phyloP scores from a whole-genome alignment of 1,140 invertebrate genomes.

The Drosophila simulans region DNA sequence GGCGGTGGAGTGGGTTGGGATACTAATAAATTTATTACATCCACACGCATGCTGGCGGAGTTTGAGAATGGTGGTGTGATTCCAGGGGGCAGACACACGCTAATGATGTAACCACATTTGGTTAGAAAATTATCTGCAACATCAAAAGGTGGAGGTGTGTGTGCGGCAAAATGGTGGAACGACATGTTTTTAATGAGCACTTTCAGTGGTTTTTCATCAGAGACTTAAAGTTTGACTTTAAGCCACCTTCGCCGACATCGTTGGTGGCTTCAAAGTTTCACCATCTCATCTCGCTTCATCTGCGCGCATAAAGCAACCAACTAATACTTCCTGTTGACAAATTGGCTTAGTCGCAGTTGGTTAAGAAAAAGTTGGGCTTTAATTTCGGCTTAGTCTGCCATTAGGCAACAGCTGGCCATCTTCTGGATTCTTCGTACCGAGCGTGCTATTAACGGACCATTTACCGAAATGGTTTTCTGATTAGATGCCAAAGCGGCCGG shows the following conservation, averaged over 20 bases:
- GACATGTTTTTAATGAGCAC: constrained; percentile 76
- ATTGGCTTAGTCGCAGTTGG: constrained; percentile 58
- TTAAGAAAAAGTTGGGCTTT: constrained; percentile 51
- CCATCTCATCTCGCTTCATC: constrained; percentile 2
- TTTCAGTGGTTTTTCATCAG: constrained; percentile 54
- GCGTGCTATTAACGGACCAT: constrained; percentile 61
- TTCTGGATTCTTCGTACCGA: constrained; percentile 1
- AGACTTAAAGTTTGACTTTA: constrained; percentile 51
- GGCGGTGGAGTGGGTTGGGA: constrained; percentile 4
- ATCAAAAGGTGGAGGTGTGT: constrained; percentile 47
- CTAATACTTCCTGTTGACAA: constrained; percentile 53
- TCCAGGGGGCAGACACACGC: constrained; percentile 50
- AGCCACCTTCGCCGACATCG: constrained; percentile 26
- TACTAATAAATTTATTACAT: constrained; percentile 80
- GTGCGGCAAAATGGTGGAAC: not conserved
- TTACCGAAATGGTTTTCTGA: constrained; percentile 76
- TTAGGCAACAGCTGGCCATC: constrained; percentile 52
- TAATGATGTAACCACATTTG: constrained; percentile 82
- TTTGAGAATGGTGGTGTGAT: not conserved
- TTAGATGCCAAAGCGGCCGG: constrained; percentile 46
- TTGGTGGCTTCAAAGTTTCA: constrained; percentile 50
- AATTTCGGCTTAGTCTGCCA: constrained; percentile 51
- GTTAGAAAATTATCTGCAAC: constrained; percentile 75
- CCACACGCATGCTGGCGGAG: constrained; percentile 27
- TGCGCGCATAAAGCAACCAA: too few relatives aligned